These are phyloP conservation scores for Aphyosemion australe DNA, from an alignment of 2,113 vertebrate species.

Conservation along the genomic window DNA sequence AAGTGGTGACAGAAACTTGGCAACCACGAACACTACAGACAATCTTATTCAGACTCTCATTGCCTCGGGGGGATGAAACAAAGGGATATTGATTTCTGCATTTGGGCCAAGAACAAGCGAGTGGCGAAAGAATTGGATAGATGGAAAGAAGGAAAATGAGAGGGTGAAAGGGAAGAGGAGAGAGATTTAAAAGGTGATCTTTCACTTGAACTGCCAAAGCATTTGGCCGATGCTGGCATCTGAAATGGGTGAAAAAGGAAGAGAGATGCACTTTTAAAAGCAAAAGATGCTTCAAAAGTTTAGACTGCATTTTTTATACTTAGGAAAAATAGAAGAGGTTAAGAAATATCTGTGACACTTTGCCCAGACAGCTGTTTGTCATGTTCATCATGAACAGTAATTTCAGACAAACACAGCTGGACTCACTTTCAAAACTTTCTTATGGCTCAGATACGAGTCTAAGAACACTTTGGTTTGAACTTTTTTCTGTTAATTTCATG, in stretches of 20 bases:
- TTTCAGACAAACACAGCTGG: background rate
- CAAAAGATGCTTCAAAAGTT: conserved; percentile 26
- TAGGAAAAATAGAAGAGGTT: background rate
- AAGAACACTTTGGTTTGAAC: too few relatives aligned
- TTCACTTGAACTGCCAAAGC: conserved; percentile 62
- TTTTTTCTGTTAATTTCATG: too few relatives aligned
- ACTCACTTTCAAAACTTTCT: background rate
- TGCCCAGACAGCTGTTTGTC: background rate
- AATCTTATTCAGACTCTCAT: conserved; percentile 70
- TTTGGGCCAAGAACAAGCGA: conserved; percentile 73
- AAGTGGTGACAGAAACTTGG: conserved; percentile 74
- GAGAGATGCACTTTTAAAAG: conserved; percentile 16
- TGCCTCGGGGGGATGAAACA: conserved; percentile 71
- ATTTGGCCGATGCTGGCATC: conserved; percentile 25
- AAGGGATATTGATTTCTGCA: conserved; percentile 78
- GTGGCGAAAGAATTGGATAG: conserved; percentile 61
- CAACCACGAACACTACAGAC: conserved; percentile 56
- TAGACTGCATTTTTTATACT: background rate
- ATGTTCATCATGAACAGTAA: background rate
- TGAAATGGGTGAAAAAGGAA: conserved; percentile 19
- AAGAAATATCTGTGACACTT: background rate
- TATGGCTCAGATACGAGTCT: too few relatives aligned
- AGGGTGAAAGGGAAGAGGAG: conserved; percentile 49
- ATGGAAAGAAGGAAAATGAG: conserved; percentile 59
- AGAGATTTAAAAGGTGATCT: conserved; percentile 71